phyloP scores from a whole-genome alignment of 2,797 vertebrate species.

The Remorina albescens region DNA sequence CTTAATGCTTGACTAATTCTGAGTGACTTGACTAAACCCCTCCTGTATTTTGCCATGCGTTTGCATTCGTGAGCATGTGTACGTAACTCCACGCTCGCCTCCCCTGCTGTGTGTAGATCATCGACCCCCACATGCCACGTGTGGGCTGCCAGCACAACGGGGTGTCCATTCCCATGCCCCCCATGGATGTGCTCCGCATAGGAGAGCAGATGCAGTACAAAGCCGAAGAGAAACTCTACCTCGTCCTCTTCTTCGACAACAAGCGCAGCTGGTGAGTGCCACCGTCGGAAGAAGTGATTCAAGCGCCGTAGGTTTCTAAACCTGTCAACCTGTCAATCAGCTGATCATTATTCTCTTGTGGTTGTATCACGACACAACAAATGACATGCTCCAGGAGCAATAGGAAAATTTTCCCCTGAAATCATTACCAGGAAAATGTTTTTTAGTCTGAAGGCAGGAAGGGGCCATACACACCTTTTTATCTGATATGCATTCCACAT shows the following conservation, averaged over 20 bases:
- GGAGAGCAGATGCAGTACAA: slow-evolving; percentile 99
- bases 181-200: slow-evolving; percentile 94
- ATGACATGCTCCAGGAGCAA: slow-evolving; percentile 19
- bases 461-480: neutral
- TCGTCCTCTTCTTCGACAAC: slow-evolving; percentile 98
- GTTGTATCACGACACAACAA: slow-evolving; percentile 40
- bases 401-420: slow-evolving; percentile 25
- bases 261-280: slow-evolving; percentile 96
- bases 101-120: slow-evolving; percentile 84
- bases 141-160: slow-evolving; percentile 97
- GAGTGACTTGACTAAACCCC: neutral
- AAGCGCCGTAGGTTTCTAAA: slow-evolving; percentile 39
- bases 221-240: slow-evolving; percentile 94
- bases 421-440: neutral
- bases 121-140: slow-evolving; percentile 98
- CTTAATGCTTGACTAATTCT: slow-evolving; percentile 10
- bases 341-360: slow-evolving; percentile 55
- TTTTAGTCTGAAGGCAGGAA: neutral
- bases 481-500: neutral
- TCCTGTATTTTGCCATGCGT: slow-evolving; percentile 6
- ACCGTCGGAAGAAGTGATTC: slow-evolving; percentile 24
- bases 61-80: slow-evolving; percentile 17
- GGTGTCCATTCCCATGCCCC: slow-evolving; percentile 95
- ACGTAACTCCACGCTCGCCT: neutral
- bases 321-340: slow-evolving; percentile 50